A percentile compares a stretch with the other conserved stretches of the same genome.
Conservation (phyloP, 2,797 vertebrate genomes). For the Bradypus variegatus region DNA sequence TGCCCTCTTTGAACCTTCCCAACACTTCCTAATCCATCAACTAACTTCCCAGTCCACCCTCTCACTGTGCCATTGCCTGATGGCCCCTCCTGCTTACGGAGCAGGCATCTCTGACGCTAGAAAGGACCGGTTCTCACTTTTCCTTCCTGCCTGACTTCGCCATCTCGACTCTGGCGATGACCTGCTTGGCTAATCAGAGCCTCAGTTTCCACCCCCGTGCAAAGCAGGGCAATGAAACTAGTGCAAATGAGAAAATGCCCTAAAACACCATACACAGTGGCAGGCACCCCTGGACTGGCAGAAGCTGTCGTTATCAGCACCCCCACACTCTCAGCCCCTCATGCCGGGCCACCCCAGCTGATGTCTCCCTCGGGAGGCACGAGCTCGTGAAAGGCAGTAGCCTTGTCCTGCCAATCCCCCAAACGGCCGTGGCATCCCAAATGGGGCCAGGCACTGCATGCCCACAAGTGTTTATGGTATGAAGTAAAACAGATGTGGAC, state of each 20-base stretch:
- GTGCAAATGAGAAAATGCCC: no score
- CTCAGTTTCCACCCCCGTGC: neutral
- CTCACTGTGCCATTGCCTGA: no score
- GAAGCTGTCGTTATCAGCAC: rapidly evolving
- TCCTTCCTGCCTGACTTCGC: neutral
- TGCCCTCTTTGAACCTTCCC: neutral
- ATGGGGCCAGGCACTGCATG: rapidly evolving
- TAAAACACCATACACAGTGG: no score
- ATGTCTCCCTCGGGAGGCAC: neutral
- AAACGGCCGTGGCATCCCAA: neutral
- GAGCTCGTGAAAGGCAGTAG: neutral
- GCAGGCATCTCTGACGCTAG: neutral
- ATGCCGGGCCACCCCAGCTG: no score
- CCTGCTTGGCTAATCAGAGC: neutral
- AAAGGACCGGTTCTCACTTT: no score
- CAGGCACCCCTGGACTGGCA: neutral
- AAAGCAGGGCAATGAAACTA: no score
- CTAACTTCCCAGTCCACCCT: neutral
- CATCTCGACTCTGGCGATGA: neutral
- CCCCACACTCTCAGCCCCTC: no score
- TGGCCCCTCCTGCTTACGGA: neutral
- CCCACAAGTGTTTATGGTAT: neutral
- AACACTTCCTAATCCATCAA: rapidly evolving
- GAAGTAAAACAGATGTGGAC: neutral
- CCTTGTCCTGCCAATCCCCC: neutral